phyloP scores from a whole-genome alignment of 2,888 invertebrate genomes.

The Zele albiditarsus region DNA sequence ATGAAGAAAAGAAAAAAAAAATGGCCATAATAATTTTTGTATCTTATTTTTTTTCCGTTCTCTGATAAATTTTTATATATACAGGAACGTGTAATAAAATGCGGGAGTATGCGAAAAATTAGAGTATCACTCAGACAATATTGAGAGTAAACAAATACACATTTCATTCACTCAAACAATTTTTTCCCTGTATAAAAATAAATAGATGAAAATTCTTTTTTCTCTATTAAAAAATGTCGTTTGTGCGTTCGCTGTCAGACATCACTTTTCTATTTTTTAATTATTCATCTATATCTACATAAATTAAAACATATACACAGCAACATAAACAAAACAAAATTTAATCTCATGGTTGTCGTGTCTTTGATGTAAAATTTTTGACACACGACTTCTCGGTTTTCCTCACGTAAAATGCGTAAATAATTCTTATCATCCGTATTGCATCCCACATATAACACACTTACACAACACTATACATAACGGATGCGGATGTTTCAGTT shows the following conservation, averaged over 20 bases:
- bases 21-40: background rate
- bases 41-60: background rate
- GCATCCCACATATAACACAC: background rate
- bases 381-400: too few relatives aligned
- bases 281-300: too few relatives aligned
- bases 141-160: background rate
- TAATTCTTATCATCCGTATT: background rate
- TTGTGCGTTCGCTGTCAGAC: too few relatives aligned
- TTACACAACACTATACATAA: constrained; percentile 4
- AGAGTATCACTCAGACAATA: too few relatives aligned
- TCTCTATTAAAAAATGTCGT: too few relatives aligned
- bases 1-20: background rate
- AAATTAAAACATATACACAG: too few relatives aligned
- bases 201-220: background rate
- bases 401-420: background rate
- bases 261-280: too few relatives aligned
- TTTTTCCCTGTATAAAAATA: background rate
- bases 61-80: background rate
- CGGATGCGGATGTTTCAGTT: constrained; percentile 13
- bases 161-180: background rate
- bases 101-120: too few relatives aligned
- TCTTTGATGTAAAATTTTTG: constrained; percentile 3
- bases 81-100: background rate
- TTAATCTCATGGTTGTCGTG: background rate
- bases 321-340: too few relatives aligned